Base-by-base conservation (phyloP, 2,113 vertebrate species). In the Cairina moschata region DNA sequence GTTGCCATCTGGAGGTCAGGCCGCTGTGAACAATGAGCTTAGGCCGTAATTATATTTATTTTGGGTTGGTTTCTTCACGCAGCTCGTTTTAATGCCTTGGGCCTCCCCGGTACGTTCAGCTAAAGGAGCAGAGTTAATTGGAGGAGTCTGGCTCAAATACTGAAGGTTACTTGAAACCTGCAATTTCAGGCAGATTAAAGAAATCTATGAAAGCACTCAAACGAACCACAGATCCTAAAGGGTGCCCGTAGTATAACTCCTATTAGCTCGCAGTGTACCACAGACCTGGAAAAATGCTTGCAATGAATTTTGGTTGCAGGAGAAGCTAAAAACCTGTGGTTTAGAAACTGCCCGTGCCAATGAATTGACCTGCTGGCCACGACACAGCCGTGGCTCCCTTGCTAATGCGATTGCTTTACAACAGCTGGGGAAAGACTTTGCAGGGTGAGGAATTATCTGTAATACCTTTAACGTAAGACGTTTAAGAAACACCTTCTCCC, bases 151-250 rank as follows among this genome's bases (percentile, higher is more conserved):
- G 83, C 83, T 91, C 68, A 86, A 91, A 81, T 77, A 68, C 76
- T 17, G 11, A 80, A 87, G 65, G 28, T 84, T 25, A 58, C 46
- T 60, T 44, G 77, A 95, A 97, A 97, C 86, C 94, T 94, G 83
- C 83, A 92, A 86, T 97, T 96, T 93, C 2, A 1, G 52, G 23
- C 72, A 95, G 94, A 94, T 93, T 90, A 95, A 95, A 96, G 95
- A 73, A 92, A 44, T 48, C 94, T 88, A 50, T 86, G 77, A 62
- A 86, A 73, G 65, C 77, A 38, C 60, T 92, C 44, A 29, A 44
- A 66, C 48, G 60, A 82, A 67, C 55, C 36, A 16, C 67, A 91
- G 96, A 62, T 34, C 84, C 58, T 22, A n/a, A 83, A 79, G 67
- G 59, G 17, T 29, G 38, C 28, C 44, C 52, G 6, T 2, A 84